Conservation (phyloP, 2,888 invertebrate genomes). For the Lamellibrachia columna region DNA sequence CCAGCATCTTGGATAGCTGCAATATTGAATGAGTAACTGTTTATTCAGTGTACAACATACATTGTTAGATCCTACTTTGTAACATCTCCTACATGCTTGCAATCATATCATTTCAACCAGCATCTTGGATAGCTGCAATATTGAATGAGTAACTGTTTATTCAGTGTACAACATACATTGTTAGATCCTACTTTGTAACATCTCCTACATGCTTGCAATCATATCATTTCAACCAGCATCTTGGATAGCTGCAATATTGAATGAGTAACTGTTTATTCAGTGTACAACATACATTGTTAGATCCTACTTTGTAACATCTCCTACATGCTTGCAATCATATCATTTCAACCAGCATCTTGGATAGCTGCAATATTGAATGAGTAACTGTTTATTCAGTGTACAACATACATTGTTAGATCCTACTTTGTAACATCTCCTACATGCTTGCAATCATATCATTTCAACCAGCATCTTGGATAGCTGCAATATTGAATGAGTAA, state of each 20-base stretch:
- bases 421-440: not conserved
- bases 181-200: not conserved
- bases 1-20: constrained; percentile 60
- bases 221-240: constrained; percentile 44
- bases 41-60: not conserved
- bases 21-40: not conserved
- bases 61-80: not conserved
- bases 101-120: constrained; percentile 33
- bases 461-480: constrained; percentile 60
- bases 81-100: not conserved
- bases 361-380: constrained; percentile 45
- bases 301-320: not conserved
- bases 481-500: constrained; percentile 36
- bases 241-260: constrained; percentile 53
- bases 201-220: not conserved
- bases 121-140: constrained; percentile 56
- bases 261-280: not conserved
- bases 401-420: not conserved
- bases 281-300: not conserved
- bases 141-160: not conserved
- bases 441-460: not conserved
- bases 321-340: not conserved
- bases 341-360: constrained; percentile 54
- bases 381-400: not conserved
- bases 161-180: not conserved